These are phyloP conservation scores for Papilio xuthus DNA, from an alignment of 1,140 invertebrate species.

Conservation along the genomic window DNA sequence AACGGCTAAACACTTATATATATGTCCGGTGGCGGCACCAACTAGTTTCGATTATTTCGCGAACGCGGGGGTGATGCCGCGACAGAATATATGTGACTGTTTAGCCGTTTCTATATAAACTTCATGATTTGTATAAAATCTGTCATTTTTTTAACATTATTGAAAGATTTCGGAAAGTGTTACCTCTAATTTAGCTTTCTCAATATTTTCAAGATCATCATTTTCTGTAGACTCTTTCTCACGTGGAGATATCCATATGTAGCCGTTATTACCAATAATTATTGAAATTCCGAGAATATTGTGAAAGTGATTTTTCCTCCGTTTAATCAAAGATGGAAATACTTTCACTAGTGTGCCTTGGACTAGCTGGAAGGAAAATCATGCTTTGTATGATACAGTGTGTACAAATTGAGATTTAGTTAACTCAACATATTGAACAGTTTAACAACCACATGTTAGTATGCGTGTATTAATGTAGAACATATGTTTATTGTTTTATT, in stretches of 20 bases:
- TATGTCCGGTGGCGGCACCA: too few species aligned
- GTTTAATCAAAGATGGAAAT: slow-evolving; percentile 94
- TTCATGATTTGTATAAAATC: too few species aligned
- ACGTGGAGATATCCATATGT: slow-evolving; percentile 95
- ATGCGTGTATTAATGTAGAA: too few species aligned
- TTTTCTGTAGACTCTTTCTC: slow-evolving; percentile 51
- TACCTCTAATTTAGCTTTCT: slow-evolving; percentile 59
- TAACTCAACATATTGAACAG: neutral
- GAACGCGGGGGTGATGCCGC: too few species aligned
- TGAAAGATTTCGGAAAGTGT: slow-evolving; percentile 18
- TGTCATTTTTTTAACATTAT: too few species aligned
- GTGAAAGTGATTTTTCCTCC: slow-evolving; percentile 98
- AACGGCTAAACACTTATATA: too few species aligned
- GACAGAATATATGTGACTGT: too few species aligned
- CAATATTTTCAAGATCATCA: slow-evolving; percentile 55
- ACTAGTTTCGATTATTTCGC: too few species aligned
- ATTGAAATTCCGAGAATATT: slow-evolving; percentile 94
- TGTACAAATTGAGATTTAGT: neutral
- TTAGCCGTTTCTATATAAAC: too few species aligned
- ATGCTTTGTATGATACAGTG: neutral
- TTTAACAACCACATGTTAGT: too few species aligned
- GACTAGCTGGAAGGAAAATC: slow-evolving; percentile 63
- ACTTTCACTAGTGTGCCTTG: slow-evolving; percentile 95
- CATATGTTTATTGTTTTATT: too few species aligned
- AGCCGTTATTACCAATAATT: slow-evolving; percentile 98